Evolutionary conservation across 2,888 invertebrate genomes (phyloP).

Genomic region (Eupeodes luniger): DNA sequence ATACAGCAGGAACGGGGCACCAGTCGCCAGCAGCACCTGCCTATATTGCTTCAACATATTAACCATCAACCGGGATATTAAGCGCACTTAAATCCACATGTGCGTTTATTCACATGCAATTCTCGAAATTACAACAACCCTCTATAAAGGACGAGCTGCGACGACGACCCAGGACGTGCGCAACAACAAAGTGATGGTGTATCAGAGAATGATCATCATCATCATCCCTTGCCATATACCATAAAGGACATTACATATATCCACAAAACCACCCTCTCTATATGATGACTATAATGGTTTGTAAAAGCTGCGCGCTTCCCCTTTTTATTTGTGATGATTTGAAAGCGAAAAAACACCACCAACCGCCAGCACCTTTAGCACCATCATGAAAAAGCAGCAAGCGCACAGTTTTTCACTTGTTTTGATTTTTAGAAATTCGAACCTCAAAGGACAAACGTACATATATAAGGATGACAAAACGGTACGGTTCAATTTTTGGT

Average conservation of each 20-base stretch:
- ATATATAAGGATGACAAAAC: constrained; percentile 26
- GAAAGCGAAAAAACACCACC: constrained; percentile 33
- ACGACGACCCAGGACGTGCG: neutral
- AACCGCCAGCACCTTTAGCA: neutral
- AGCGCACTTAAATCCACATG: constrained; percentile 58
- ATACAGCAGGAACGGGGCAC: constrained; percentile 7
- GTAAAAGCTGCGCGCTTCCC: constrained; percentile 58
- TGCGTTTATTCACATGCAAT: constrained; percentile 57
- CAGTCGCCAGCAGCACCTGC: constrained; percentile 40
- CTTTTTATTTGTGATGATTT: constrained; percentile 7
- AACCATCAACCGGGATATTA: constrained; percentile 29
- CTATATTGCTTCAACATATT: neutral
- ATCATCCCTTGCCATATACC: constrained; percentile 42
- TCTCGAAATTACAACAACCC: constrained; percentile 42
- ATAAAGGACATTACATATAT: constrained; percentile 1
- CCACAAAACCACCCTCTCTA: constrained; percentile 52
- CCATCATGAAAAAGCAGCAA: neutral
- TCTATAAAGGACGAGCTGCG: neutral
- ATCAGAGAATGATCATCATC: neutral
- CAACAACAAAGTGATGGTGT: constrained; percentile 24
- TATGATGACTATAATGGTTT: neutral
- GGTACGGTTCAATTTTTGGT: neutral
- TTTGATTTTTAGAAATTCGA: constrained; percentile 55
- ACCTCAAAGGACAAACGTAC: constrained; percentile 2
- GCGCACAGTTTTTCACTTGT: constrained; percentile 51